phyloP scores from a whole-genome alignment of 2,113 vertebrate genomes.

The Actenoides hombroni region DNA sequence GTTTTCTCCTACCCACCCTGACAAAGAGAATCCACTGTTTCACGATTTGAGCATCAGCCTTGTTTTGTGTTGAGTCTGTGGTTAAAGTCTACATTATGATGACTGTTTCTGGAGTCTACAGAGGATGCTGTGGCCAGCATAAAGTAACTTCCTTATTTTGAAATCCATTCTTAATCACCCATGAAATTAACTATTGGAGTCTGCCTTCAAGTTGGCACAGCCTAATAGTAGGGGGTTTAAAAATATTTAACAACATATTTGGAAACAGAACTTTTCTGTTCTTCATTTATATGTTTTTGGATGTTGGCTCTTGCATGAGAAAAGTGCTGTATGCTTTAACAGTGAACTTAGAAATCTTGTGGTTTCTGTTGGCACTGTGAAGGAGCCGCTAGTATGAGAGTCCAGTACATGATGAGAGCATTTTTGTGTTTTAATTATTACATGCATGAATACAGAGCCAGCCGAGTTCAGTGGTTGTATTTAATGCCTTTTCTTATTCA shows the following conservation, averaged over 20 bases:
- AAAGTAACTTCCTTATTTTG: constrained; percentile 5
- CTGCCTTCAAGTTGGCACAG: constrained; percentile 25
- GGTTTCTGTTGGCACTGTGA: constrained; percentile 14
- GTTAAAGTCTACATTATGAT: neutral
- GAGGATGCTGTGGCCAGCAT: constrained; percentile 34
- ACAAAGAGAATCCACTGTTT: neutral
- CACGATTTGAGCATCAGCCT: neutral
- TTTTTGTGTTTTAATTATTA: constrained; percentile 18
- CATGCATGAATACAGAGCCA: neutral
- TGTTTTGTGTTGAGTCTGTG: neutral
- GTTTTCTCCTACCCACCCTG: neutral
- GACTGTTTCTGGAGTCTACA: constrained; percentile 25
- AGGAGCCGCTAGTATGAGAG: neutral
- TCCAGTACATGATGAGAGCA: neutral
- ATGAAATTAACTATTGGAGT: constrained; percentile 32
- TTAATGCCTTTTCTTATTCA: neutral
- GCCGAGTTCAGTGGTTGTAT: constrained; percentile 1
- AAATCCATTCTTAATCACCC: constrained; percentile 51
- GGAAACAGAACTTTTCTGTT: constrained; percentile 33
- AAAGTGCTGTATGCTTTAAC: neutral
- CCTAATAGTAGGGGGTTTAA: neutral
- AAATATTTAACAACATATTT: constrained; percentile 33
- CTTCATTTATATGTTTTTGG: neutral
- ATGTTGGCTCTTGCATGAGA: neutral
- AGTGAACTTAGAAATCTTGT: constrained; percentile 31